These are phyloP conservation scores for Muntiacus reevesi DNA, from an alignment of 2,113 vertebrate genomes.

Conservation along the genomic window DNA sequence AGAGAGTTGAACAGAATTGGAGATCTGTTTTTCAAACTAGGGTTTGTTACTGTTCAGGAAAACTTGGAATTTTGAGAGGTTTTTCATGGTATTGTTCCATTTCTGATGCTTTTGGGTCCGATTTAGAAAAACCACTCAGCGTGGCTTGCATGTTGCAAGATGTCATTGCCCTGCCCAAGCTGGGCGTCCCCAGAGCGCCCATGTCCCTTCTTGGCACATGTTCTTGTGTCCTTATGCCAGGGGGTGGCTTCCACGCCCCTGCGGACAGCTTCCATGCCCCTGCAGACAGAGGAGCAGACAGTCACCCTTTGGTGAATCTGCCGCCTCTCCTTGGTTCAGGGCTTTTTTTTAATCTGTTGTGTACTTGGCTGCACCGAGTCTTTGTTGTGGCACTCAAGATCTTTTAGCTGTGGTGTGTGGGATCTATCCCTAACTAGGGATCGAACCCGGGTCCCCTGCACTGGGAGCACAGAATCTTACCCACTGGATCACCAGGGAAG, in stretches of 20 bases:
- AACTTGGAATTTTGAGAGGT: not conserved
- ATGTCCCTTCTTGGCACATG: accelerated
- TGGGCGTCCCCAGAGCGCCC: accelerated
- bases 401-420: not conserved
- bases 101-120: not conserved
- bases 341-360: not conserved
- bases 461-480: not conserved
- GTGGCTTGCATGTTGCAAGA: accelerated
- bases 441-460: not conserved
- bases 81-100: accelerated
- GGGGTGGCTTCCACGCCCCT: not conserved
- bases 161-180: accelerated
- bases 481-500: not conserved
- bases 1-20: not conserved
- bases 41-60: not conserved
- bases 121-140: not conserved
- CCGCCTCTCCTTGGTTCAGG: not conserved
- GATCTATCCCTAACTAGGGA: not conserved
- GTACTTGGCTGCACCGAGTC: not conserved
- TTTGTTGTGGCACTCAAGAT: not conserved
- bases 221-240: accelerated
- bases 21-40: not conserved
- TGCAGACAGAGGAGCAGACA: not conserved
- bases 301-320: accelerated
- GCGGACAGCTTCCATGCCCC: not conserved